Evolutionary conservation across 2,888 invertebrate species (phyloP).

Genomic region (Colletes collaris): DNA sequence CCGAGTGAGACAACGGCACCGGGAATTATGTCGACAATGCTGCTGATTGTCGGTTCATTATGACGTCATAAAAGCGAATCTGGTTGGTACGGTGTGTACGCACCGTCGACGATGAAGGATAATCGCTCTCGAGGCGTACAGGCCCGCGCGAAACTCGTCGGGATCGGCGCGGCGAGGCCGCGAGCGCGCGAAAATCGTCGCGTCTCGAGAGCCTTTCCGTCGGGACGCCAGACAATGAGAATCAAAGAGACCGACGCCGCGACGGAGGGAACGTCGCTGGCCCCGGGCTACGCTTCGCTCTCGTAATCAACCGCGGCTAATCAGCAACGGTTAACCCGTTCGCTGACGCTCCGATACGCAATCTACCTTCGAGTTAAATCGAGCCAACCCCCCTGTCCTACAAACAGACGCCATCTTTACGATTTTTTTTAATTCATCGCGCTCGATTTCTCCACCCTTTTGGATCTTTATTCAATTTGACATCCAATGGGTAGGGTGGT

Average conservation of each 20-base stretch:
- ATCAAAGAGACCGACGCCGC: slow-evolving; percentile 4
- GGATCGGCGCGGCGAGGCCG: not conserved
- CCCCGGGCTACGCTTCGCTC: slow-evolving; percentile 6
- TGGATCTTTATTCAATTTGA: too few species aligned
- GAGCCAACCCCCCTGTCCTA: not conserved
- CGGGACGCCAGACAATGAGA: not conserved
- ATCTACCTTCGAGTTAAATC: slow-evolving; percentile 12
- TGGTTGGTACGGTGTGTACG: slow-evolving; percentile 76
- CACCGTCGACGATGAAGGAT: slow-evolving; percentile 75
- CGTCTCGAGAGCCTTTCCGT: slow-evolving; percentile 6
- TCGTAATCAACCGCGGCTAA: slow-evolving; percentile 31
- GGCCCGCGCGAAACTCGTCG: slow-evolving; percentile 47
- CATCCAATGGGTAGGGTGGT: too few species aligned
- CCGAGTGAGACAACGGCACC: slow-evolving; percentile 79
- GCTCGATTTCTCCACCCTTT: too few species aligned
- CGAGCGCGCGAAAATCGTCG: slow-evolving; percentile 21
- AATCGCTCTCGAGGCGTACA: slow-evolving; percentile 71
- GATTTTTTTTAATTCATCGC: too few species aligned
- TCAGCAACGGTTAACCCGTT: slow-evolving; percentile 31
- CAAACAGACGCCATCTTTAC: too few species aligned
- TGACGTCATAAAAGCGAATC: slow-evolving; percentile 82
- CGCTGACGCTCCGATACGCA: slow-evolving; percentile 28
- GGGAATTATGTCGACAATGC: slow-evolving; percentile 83
- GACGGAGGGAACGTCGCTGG: slow-evolving; percentile 2
- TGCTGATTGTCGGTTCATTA: slow-evolving; percentile 82